Evolutionary conservation across 23 tunicate genomes (phyloP), one percentile per base, ranked within the genome.

Genomic region (Phallusia fumigata): DNA sequence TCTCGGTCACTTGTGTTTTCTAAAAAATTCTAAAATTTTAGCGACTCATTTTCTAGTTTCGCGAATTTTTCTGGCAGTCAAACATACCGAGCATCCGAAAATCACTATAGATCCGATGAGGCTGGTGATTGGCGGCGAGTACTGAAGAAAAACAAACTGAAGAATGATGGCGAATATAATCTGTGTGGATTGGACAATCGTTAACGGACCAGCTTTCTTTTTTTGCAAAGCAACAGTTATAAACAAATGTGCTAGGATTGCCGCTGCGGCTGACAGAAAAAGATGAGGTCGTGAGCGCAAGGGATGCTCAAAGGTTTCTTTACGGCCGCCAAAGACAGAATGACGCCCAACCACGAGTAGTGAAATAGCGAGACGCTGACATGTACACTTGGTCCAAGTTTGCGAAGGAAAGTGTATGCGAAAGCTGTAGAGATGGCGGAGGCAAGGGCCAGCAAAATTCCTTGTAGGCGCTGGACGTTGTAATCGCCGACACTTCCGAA

Each of bases 141-240:
- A 51, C 18, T 18, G 18, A 18, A 51, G 58, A 18, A 51, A 51
- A 51, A 51, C 18, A 18, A 51, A 51, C 58, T 51, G 58, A 51
- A 51, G 58, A 13, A 51, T 18, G 18, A 51, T 51, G 58, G 58
- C 58, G 58, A 51, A 51, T 13, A 51, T 51, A 51, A 51, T 51
- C 58, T 51, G 58, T 15, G 58, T 51, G 15, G 58, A 51, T 51
- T 51, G 58, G 18, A 51, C 58, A 13, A 51, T 18, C 18, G 18
- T 18, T 13, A 51, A 18, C 58, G 58, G 58, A 18, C 58, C 58
- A 51, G 58, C 58, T 18, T 51, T 51, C 58, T 51, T 18, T 51
- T 18, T 51, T 18, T 72, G 76, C 24, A 72, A n/a, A 15, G n/a
- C 76, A 72, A 72, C 32, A 15, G 76, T 72, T n/a, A 72, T 72